Percentiles rank a stretch among this genome's conserved stretches.
These are phyloP conservation scores for Salvelinus fontinalis DNA, from an alignment of 2,113 vertebrate genomes.

Conservation along the genomic window DNA sequence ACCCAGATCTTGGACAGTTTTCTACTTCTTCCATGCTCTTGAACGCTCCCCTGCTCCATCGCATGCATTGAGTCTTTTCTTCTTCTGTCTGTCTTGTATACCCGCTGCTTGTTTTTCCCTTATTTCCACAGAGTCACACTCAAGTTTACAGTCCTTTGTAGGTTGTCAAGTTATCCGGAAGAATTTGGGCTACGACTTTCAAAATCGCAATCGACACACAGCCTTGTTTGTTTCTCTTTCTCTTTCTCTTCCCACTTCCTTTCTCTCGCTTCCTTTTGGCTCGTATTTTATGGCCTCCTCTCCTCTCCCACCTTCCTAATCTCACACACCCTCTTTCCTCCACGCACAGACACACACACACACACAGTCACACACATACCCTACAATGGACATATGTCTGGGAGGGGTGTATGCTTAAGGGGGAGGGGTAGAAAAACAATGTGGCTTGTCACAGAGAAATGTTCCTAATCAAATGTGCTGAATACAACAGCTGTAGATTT, in stretches of 20 bases:
- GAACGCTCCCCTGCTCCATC: conserved; percentile 28
- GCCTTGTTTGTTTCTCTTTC: neutral
- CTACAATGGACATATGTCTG: neutral
- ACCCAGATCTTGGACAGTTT: conserved; percentile 36
- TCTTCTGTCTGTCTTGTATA: neutral
- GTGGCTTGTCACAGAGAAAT: neutral
- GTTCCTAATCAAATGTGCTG: neutral
- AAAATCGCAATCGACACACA: neutral
- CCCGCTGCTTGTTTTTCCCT: neutral
- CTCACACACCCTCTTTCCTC: neutral
- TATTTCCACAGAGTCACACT: neutral
- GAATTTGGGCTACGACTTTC: neutral
- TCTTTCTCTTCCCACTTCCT: neutral
- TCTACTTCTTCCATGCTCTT: conserved; percentile 8
- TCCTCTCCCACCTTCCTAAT: neutral
- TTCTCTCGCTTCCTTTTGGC: conserved; percentile 1
- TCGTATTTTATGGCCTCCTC: conserved; percentile 30
- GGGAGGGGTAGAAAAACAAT: neutral
- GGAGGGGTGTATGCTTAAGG: neutral
- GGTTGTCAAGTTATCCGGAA: neutral
- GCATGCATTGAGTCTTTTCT: conserved; percentile 52
- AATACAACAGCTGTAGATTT: neutral
- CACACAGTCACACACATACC: conserved; percentile 3
- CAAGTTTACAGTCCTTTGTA: neutral
- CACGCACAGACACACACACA: neutral